These are phyloP conservation scores for Drusus annulatus DNA, from an alignment of 1,140 invertebrate genomes.

Conservation along the genomic window DNA sequence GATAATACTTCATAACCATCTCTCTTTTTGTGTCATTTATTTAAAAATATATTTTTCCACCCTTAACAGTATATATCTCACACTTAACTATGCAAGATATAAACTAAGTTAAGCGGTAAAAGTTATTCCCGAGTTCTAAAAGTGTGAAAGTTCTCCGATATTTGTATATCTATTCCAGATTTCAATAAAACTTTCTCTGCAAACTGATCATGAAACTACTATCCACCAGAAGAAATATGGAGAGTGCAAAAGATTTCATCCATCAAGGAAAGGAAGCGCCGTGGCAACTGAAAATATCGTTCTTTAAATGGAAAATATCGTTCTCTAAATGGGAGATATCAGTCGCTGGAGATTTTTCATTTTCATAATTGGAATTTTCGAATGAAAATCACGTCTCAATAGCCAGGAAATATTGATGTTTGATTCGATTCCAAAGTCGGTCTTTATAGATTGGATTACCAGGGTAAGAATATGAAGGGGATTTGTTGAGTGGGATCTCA, in stretches of 20 bases:
- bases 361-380: constrained; percentile 16
- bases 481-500: too few species aligned
- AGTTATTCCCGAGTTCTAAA: background rate
- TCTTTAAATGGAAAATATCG: background rate
- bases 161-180: constrained; percentile 31
- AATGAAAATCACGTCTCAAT: constrained; percentile 1
- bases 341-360: constrained; percentile 10
- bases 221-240: constrained; percentile 8
- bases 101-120: background rate
- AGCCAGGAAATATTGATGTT: background rate
- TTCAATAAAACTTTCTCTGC: constrained; percentile 28
- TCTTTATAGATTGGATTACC: background rate
- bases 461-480: background rate
- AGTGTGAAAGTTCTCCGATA: constrained; percentile 24
- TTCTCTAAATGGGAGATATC: background rate
- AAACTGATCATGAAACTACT: constrained; percentile 16
- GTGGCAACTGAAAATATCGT: constrained; percentile 11
- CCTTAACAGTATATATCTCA: background rate
- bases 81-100: background rate
- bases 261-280: background rate
- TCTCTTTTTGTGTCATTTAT: background rate
- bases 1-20: background rate
- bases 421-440: background rate
- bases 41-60: background rate
- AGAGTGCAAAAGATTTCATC: background rate